These are phyloP conservation scores for Eupsilia transversa DNA, from an alignment of 2,888 invertebrate species.

Conservation along the genomic window DNA sequence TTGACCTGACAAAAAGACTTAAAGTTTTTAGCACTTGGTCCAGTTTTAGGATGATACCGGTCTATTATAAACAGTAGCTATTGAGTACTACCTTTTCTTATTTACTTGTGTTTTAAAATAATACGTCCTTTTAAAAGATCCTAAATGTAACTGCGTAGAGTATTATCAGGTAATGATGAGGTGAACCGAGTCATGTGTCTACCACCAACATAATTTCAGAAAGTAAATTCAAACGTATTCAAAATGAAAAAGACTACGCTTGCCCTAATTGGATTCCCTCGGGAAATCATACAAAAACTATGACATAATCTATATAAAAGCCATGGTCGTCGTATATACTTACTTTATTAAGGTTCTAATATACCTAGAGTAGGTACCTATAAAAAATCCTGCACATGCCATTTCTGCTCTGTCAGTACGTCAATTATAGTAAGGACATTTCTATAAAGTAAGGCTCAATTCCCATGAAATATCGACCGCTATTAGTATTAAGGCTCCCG, in stretches of 20 bases:
- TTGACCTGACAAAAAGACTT: neutral
- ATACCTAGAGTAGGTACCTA: neutral
- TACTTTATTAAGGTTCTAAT: neutral
- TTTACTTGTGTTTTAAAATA: neutral
- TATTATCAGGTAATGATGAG: neutral
- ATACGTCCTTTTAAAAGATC: neutral
- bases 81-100: neutral
- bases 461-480: neutral
- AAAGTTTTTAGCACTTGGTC: neutral
- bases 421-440: neutral
- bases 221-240: neutral
- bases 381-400: neutral
- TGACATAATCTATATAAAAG: no score
- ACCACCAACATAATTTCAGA: neutral
- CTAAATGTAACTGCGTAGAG: neutral
- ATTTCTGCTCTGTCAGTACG: no score
- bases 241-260: neutral
- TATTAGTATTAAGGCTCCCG: no score
- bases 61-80: neutral
- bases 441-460: neutral
- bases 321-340: no score
- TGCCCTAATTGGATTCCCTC: conserved; percentile 12
- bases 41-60: neutral
- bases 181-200: neutral
- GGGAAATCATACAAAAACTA: conserved; percentile 31